Evolutionary conservation across 2,113 vertebrate species (phyloP).

Genomic region (Chloropsis cyanopogon): DNA sequence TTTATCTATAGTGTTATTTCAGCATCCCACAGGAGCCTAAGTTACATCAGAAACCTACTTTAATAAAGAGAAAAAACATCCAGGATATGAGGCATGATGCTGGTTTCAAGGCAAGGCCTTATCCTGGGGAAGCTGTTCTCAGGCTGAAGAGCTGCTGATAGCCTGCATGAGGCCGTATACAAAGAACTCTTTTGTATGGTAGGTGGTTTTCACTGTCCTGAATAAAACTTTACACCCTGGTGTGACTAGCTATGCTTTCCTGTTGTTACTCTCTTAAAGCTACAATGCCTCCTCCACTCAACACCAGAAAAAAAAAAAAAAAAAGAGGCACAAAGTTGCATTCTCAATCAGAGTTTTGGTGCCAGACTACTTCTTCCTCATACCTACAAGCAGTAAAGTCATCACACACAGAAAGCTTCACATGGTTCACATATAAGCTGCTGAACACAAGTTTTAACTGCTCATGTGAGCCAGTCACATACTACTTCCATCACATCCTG

Average conservation of each 20-base stretch:
- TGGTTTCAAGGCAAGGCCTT: background rate
- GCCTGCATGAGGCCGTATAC: background rate
- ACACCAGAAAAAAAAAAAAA: background rate
- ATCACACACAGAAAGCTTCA: background rate
- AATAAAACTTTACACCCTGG: background rate
- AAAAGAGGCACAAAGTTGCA: background rate
- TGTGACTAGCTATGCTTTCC: background rate
- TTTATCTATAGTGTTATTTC: background rate
- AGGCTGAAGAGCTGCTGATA: background rate
- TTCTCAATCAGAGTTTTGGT: background rate
- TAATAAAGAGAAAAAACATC: background rate
- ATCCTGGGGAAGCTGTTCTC: background rate
- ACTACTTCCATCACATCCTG: background rate
- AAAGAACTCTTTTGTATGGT: conserved; percentile 6
- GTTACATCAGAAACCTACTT: background rate
- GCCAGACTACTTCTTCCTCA: background rate
- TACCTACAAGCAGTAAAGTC: background rate
- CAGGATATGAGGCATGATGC: background rate
- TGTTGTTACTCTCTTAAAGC: background rate
- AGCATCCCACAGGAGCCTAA: background rate
- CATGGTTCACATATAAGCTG: background rate
- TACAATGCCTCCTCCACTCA: background rate
- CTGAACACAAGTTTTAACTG: background rate
- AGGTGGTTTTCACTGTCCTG: background rate
- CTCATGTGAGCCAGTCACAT: background rate